Percentiles rank a stretch among this genome's conserved stretches.
These are phyloP conservation scores for Polia nebulosa DNA, from an alignment of 2,888 invertebrate species.

Conservation along the genomic window DNA sequence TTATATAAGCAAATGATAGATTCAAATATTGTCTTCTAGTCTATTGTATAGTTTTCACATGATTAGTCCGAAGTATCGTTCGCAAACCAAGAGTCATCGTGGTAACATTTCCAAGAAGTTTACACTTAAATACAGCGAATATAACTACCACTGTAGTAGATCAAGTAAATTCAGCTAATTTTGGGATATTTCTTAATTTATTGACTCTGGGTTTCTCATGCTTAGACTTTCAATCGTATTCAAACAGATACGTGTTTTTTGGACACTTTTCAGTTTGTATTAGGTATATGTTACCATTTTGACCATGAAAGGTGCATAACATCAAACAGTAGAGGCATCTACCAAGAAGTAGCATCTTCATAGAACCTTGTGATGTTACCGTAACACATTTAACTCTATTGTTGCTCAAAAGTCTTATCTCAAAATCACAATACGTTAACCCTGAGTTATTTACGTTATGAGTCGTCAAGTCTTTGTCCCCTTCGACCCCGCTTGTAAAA, in stretches of 20 bases:
- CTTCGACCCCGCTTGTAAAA: slow-evolving; percentile 67
- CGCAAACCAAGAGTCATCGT: neutral
- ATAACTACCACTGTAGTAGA: no score
- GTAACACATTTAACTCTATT: slow-evolving; percentile 27
- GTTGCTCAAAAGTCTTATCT: slow-evolving; percentile 36
- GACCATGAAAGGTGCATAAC: neutral
- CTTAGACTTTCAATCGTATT: neutral
- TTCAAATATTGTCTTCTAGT: slow-evolving; percentile 3
- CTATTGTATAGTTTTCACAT: slow-evolving; percentile 7
- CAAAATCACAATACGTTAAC: slow-evolving; percentile 52
- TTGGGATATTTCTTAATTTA: neutral
- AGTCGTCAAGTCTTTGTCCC: slow-evolving; percentile 65
- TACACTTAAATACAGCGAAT: neutral
- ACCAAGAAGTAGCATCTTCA: neutral
- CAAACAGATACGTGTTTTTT: neutral
- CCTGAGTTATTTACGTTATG: slow-evolving; percentile 50
- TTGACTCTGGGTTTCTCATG: neutral
- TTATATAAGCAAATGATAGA: slow-evolving; percentile 13
- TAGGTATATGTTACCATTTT: neutral
- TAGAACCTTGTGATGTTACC: slow-evolving; percentile 30
- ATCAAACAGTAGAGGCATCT: neutral
- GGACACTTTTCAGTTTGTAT: neutral
- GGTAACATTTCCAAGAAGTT: neutral
- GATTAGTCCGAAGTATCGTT: neutral
- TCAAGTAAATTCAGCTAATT: neutral